Conservation (phyloP, 2,888 invertebrate genomes). For the Venusia cambrica region DNA sequence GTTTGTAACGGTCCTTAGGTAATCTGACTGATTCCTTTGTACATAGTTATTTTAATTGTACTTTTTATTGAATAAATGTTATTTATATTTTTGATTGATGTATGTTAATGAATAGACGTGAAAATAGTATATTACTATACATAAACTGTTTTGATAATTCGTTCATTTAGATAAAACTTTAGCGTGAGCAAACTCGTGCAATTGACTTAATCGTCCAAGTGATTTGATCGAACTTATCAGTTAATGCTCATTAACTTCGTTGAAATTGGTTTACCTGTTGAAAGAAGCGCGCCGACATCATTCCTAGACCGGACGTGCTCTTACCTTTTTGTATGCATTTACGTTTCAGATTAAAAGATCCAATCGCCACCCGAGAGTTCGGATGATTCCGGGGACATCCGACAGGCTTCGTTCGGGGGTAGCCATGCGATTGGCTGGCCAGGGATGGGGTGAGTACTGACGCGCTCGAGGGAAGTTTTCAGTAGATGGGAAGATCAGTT, state of each 20-base stretch:
- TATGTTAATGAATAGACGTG: no score
- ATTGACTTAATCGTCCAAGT: no score
- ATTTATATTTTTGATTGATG: no score
- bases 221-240: neutral
- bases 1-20: no score
- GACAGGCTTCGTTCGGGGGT: conserved; percentile 49
- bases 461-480: conserved; percentile 76
- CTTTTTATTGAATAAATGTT: no score
- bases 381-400: conserved; percentile 54
- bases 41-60: no score
- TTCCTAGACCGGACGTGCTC: conserved; percentile 48
- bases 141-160: no score
- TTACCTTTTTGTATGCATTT: conserved; percentile 78
- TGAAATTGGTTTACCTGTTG: conserved; percentile 67
- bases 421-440: conserved; percentile 54
- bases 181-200: no score
- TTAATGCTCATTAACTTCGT: conserved; percentile 1
- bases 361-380: conserved; percentile 70
- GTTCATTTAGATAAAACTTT: no score
- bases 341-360: conserved; percentile 79
- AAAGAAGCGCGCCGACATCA: conserved; percentile 55
- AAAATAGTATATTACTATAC: no score
- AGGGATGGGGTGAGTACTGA: conserved; percentile 71
- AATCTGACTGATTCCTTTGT: no score
- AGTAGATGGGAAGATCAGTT: conserved; percentile 74